These are phyloP conservation scores for Poliocrania exsul DNA, from an alignment of 2,797 vertebrate genomes.

Conservation along the genomic window DNA sequence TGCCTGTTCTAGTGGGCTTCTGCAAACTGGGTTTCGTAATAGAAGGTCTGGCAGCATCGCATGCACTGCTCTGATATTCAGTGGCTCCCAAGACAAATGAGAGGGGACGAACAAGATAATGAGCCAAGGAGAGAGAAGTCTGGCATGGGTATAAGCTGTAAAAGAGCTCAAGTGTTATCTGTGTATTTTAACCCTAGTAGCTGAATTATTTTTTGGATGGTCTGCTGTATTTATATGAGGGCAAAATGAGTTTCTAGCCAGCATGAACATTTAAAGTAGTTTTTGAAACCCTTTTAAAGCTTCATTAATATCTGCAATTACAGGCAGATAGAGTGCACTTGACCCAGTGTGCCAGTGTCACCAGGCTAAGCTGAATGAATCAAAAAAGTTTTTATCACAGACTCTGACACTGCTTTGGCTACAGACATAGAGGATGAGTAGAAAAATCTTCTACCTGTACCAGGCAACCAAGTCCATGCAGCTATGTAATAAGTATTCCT, in stretches of 20 bases:
- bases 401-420: conserved; percentile 6
- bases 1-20: not conserved
- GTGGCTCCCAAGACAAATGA: not conserved
- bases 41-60: not conserved
- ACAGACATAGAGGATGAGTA: not conserved
- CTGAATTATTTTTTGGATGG: conserved; percentile 59
- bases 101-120: conserved; percentile 25
- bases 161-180: conserved; percentile 57
- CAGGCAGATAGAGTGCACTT: conserved; percentile 59
- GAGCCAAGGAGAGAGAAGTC: conserved; percentile 27
- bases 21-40: not conserved
- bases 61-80: not conserved
- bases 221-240: conserved; percentile 64
- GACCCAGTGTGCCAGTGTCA: conserved; percentile 24
- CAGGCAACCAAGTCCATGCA: not conserved
- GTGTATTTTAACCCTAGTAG: conserved; percentile 11
- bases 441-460: not conserved
- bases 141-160: not conserved
- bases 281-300: conserved; percentile 71
- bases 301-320: conserved; percentile 59
- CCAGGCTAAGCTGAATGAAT: conserved; percentile 46
- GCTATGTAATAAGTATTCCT: not conserved
- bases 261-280: conserved; percentile 37
- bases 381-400: not conserved
- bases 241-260: conserved; percentile 69